Percentiles rank a stretch among this genome's conserved stretches.
These are phyloP conservation scores for Gnathonemus echidnorhynchus DNA, from an alignment of 2,113 vertebrate species.

Conservation along the genomic window DNA sequence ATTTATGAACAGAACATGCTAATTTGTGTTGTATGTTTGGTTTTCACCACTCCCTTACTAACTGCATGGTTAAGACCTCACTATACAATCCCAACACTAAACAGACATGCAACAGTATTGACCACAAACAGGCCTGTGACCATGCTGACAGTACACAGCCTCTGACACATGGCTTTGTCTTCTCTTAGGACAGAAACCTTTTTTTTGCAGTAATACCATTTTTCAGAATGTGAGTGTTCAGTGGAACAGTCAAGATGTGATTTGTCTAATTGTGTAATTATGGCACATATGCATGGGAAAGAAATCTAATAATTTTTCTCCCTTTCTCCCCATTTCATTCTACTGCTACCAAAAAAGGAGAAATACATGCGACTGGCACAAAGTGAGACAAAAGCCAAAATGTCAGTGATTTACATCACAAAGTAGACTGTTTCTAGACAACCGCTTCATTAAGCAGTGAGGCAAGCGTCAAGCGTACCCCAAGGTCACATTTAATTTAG, in stretches of 20 bases:
- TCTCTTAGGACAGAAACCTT: slow-evolving; percentile 13
- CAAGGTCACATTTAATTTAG: slow-evolving; percentile 99
- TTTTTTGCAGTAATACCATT: slow-evolving; percentile 16
- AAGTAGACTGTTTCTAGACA: slow-evolving; percentile 65
- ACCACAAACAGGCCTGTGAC: neutral
- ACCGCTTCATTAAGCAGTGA: slow-evolving; percentile 74
- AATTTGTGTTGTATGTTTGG: neutral
- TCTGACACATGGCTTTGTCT: neutral
- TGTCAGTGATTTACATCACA: slow-evolving; percentile 66
- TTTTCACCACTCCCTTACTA: neutral
- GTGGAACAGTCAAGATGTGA: slow-evolving; percentile 30
- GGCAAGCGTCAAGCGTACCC: slow-evolving; percentile 80
- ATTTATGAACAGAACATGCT: neutral
- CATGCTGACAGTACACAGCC: neutral
- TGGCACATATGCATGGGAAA: slow-evolving; percentile 28
- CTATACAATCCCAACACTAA: neutral
- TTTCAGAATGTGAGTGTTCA: slow-evolving; percentile 34
- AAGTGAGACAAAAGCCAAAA: slow-evolving; percentile 39
- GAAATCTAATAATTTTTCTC: slow-evolving; percentile 26
- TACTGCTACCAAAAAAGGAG: slow-evolving; percentile 28
- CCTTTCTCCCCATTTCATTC: slow-evolving; percentile 23
- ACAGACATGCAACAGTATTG: neutral
- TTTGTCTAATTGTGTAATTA: slow-evolving; percentile 23
- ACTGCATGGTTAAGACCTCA: neutral
- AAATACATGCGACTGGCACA: slow-evolving; percentile 30